Base-by-base conservation (phyloP, 1,140 invertebrate genomes). In the Cydia splendana region DNA sequence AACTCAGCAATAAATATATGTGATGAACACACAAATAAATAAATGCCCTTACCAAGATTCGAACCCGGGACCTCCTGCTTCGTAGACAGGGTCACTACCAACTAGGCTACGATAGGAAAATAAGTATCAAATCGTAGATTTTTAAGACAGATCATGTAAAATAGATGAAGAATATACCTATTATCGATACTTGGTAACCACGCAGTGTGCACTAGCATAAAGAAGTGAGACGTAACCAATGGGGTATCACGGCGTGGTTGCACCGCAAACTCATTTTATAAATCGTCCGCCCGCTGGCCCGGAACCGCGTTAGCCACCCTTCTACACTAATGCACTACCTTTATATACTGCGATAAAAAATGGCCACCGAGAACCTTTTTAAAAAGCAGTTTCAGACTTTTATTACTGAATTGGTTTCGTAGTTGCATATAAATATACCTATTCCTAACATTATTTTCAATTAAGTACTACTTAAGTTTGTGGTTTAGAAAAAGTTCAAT, bases 221-320 rank as follows among this genome's bases (percentile, higher is more conserved):
- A 90, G 84, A 90, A 92, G 90, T 93, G 87, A 93, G 91, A 91
- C 88, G 90, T 93, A 93, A 90, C 89, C 91, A 88, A 93, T 91
- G 89, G 89, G 89, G 89, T 92, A 91, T 88, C 87, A 89, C 88
- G 88, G 90, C 81, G 88, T 90, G 89, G 90, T 91, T 88, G 91
- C 90, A 90, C 90, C 90, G 88, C 91, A 93, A 93, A 93, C 91
- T 93, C 91, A 90, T 93, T 93, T 91, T 93, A 91, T 93, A 93
- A 93, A 93, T 93, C 90, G 91, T 81, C 78, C 82, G 85, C 81
- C 81, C 88, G 85, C 77, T 89, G 86, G 88, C 76, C 87, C 91
- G 90, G 91, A 93, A 93, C 91, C 86, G 87, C 90, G 88, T 88
- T 89, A 91, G 83, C 83, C 85, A 85, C 91, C 90, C 88, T 80